Evolutionary conservation across 2,888 invertebrate genomes (phyloP).

Genomic region (Dyspetes luteomarginatus): DNA sequence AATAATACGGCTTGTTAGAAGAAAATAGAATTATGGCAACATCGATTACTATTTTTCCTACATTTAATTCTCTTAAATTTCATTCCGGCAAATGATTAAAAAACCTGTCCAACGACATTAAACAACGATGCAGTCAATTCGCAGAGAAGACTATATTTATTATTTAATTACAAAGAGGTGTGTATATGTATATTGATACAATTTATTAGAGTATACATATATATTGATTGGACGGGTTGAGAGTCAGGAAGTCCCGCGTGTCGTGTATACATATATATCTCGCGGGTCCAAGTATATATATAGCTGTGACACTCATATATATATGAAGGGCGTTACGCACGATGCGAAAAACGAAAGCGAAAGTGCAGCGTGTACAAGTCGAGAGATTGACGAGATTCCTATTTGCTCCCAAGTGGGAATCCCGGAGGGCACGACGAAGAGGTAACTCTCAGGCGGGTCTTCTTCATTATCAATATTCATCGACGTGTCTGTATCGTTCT

Average conservation of each 20-base stretch:
- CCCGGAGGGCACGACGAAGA: conserved; percentile 5
- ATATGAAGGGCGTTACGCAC: background rate
- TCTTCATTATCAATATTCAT: conserved; percentile 63
- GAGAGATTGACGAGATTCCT: conserved; percentile 53
- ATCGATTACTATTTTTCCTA: background rate
- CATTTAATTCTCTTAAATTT: background rate
- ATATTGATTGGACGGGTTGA: background rate
- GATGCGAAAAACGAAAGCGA: conserved; percentile 44
- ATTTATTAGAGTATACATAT: background rate
- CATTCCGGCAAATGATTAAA: background rate
- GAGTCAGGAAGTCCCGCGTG: conserved; percentile 50
- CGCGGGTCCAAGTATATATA: no score
- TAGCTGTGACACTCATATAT: no score
- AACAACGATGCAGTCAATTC: conserved; percentile 24
- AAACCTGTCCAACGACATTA: conserved; percentile 37
- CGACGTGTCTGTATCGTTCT: conserved; percentile 55
- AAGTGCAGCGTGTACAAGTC: conserved; percentile 47
- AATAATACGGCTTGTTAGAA: no score
- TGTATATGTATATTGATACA: background rate
- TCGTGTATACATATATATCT: no score
- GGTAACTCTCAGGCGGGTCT: conserved; percentile 1
- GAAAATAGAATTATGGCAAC: background rate
- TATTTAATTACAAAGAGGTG: conserved; percentile 58
- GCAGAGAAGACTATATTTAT: conserved; percentile 49
- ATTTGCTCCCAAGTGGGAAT: background rate